Evolutionary conservation across 2,113 vertebrate genomes (phyloP).

Genomic region (Tricholaema leucomelas): DNA sequence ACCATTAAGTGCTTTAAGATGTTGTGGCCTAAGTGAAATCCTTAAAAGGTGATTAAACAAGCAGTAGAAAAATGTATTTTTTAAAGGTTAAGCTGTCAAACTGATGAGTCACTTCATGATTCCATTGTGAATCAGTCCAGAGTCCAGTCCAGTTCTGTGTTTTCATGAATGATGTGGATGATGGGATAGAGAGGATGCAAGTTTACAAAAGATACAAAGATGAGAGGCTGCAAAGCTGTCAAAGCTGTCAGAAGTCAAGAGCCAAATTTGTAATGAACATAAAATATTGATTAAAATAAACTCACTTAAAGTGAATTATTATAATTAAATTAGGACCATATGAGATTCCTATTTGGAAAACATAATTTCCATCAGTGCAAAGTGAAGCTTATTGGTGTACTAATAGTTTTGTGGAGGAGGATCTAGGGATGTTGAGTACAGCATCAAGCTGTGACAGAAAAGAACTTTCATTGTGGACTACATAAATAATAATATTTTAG

Average conservation of each 20-base stretch:
- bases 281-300: not conserved
- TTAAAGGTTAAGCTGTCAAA: not conserved
- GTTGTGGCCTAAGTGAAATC: not conserved
- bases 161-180: not conserved
- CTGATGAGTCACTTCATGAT: not conserved
- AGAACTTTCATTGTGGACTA: not conserved
- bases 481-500: not conserved
- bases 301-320: not conserved
- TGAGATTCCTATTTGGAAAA: not conserved
- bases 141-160: not conserved
- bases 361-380: not conserved
- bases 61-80: not conserved
- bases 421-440: not conserved
- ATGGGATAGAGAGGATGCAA: not conserved
- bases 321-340: not conserved
- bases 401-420: not conserved
- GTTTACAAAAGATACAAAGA: not conserved
- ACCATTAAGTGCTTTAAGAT: not conserved
- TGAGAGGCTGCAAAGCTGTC: not conserved
- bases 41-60: not conserved
- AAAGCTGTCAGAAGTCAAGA: not conserved
- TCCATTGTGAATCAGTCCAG: not conserved
- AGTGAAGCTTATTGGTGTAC: not conserved
- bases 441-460: not conserved
- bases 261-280: not conserved